Percentiles rank a stretch among this genome's conserved stretches.
Conservation (phyloP, 2,888 invertebrate species). For the Kryphioiulus occultus region DNA sequence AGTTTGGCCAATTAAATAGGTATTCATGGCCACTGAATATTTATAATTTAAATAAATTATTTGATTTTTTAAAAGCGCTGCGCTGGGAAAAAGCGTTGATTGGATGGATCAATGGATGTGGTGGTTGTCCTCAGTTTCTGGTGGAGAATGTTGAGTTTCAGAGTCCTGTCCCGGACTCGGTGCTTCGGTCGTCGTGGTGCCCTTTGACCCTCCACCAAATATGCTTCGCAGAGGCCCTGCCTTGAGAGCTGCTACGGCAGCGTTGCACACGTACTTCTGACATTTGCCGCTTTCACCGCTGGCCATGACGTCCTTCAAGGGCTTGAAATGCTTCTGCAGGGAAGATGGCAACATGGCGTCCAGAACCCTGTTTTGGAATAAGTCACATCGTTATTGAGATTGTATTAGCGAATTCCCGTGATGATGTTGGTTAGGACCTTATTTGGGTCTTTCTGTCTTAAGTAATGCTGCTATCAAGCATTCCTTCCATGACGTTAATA, state of each 20-base stretch:
- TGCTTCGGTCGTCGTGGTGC: conserved; percentile 33
- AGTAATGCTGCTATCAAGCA: no score
- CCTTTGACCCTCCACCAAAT: neutral
- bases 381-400: neutral
- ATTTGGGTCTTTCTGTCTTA: no score
- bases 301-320: conserved; percentile 29
- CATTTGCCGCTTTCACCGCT: conserved; percentile 47
- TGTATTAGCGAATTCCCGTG: no score
- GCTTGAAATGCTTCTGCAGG: conserved; percentile 31
- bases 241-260: conserved; percentile 35
- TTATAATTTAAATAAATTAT: neutral
- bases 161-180: conserved; percentile 21
- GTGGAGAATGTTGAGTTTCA: conserved; percentile 41
- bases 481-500: no score
- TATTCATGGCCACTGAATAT: neutral
- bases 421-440: no score
- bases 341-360: conserved; percentile 44
- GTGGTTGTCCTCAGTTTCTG: neutral
- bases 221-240: neutral
- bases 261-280: conserved; percentile 44
- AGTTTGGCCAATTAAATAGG: neutral
- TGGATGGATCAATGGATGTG: neutral
- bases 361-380: conserved; percentile 16
- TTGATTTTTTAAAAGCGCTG: neutral
- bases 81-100: no score